Conservation (phyloP, 2,113 vertebrate species). For the Sterna hirundo region DNA sequence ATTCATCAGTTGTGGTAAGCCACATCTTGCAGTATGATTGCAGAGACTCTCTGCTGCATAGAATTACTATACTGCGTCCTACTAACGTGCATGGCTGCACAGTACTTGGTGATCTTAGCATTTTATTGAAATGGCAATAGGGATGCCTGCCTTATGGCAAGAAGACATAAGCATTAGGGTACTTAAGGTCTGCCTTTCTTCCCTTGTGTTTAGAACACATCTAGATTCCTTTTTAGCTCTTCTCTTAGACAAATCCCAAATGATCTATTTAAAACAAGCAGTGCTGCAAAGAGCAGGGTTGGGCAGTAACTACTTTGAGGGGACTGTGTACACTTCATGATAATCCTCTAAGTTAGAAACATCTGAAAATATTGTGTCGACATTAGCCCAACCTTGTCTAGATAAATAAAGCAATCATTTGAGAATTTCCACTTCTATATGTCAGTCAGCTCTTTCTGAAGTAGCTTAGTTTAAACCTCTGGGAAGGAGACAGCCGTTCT, state of each 20-base stretch:
- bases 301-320: background rate
- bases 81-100: background rate
- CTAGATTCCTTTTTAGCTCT: background rate
- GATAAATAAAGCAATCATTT: background rate
- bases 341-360: background rate
- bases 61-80: background rate
- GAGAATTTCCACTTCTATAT: background rate
- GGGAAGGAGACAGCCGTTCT: background rate
- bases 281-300: background rate
- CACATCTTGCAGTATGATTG: background rate
- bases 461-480: background rate
- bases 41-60: background rate
- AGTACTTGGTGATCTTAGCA: background rate
- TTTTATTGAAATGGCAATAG: background rate
- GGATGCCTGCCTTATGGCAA: background rate
- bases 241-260: background rate
- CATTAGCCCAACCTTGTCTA: background rate
- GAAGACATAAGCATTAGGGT: background rate
- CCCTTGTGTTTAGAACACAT: background rate
- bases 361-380: background rate
- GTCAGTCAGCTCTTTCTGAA: background rate
- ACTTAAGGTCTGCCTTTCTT: background rate
- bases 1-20: background rate
- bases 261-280: background rate
- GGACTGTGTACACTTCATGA: background rate